These are phyloP conservation scores for Lordiphosa mommai DNA, from an alignment of 1,140 invertebrate species.

Conservation along the genomic window DNA sequence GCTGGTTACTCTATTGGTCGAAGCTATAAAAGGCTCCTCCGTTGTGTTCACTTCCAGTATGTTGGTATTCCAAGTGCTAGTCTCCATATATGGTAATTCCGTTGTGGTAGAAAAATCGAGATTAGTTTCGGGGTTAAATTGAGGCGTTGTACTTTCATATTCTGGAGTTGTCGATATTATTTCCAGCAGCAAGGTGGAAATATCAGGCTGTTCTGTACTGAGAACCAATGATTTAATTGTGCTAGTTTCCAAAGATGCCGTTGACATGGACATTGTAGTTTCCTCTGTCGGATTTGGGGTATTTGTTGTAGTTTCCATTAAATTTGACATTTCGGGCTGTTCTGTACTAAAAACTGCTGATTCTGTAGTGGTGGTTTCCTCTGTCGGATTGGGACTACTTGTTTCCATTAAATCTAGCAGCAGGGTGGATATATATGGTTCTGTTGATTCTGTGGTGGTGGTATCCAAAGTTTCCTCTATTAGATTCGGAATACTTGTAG, in stretches of 20 bases:
- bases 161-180: conserved; percentile 43
- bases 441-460: conserved; percentile 6
- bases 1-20: background rate
- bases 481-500: too few species aligned
- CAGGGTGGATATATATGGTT: conserved; percentile 8
- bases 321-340: too few species aligned
- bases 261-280: background rate
- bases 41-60: conserved; percentile 10
- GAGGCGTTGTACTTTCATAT: conserved; percentile 12
- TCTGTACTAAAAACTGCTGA: background rate
- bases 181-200: conserved; percentile 20
- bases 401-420: conserved; percentile 41
- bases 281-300: background rate
- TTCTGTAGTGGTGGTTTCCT: background rate
- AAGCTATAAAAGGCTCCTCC: background rate
- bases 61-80: background rate
- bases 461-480: background rate
- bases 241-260: background rate
- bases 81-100: background rate
- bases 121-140: background rate
- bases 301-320: background rate
- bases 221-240: background rate
- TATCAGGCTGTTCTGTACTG: conserved; percentile 14
- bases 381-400: too few species aligned
- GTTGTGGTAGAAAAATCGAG: background rate